Evolutionary conservation across 2,113 vertebrate species (phyloP).

Genomic region (Lasiurus cinereus): DNA sequence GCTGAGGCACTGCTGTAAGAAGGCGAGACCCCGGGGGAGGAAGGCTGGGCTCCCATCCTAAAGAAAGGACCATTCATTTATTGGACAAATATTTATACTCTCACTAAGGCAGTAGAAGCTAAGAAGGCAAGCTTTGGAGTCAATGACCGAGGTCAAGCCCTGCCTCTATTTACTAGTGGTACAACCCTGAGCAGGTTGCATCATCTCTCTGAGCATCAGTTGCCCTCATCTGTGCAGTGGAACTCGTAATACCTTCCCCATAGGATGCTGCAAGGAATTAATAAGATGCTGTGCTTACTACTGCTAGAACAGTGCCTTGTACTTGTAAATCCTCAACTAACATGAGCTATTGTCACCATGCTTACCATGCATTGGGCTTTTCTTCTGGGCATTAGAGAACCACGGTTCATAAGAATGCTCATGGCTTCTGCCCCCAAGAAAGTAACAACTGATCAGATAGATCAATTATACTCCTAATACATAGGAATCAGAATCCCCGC

Average conservation of each 20-base stretch:
- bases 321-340: background rate
- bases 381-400: background rate
- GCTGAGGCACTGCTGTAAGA: background rate
- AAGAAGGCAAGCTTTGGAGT: background rate
- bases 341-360: background rate
- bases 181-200: background rate
- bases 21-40: background rate
- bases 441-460: background rate
- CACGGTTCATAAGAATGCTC: background rate
- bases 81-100: background rate
- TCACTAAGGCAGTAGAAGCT: background rate
- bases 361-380: background rate
- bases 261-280: background rate
- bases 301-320: background rate
- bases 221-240: background rate
- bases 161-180: background rate
- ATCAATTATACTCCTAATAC: background rate
- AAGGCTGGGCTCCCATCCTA: background rate
- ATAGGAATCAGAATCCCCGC: background rate
- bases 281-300: background rate
- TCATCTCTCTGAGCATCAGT: background rate
- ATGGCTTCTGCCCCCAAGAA: background rate
- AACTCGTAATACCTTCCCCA: background rate
- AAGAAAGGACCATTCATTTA: background rate
- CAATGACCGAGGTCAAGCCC: slow-evolving; percentile 34